Percentiles rank a stretch among this genome's conserved stretches.
Conservation (phyloP, 2,888 invertebrate genomes). For the Schizotus pectinicornis region DNA sequence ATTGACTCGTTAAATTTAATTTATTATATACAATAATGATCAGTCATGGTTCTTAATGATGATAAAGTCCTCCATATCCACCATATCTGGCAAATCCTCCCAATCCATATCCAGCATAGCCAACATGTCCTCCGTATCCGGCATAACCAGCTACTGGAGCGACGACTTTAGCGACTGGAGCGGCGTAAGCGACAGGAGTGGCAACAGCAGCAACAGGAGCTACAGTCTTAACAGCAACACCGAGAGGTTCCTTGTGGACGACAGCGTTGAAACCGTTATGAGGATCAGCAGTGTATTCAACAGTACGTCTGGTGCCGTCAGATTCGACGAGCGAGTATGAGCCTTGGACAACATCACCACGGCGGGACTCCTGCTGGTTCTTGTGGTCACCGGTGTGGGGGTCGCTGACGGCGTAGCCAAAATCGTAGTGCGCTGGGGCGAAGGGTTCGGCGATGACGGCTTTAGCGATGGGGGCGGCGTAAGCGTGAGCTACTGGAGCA, state of each 20-base stretch:
- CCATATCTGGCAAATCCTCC: too few species aligned
- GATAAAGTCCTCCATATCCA: too few species aligned
- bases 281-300: conserved; percentile 63
- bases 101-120: too few species aligned
- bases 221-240: conserved; percentile 44
- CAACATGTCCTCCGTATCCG: conserved; percentile 5
- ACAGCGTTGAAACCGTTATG: conserved; percentile 63
- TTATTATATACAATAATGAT: too few species aligned
- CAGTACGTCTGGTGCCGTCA: conserved; percentile 61
- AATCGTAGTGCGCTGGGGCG: conserved; percentile 58
- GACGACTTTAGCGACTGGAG: conserved; percentile 17
- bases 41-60: too few species aligned
- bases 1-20: too few species aligned
- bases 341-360: conserved; percentile 62
- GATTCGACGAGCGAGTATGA: conserved; percentile 62
- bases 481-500: conserved; percentile 9
- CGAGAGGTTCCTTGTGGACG: conserved; percentile 60
- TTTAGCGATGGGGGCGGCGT: conserved; percentile 34
- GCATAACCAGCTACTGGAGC: conserved; percentile 40
- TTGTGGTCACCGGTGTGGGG: conserved; percentile 61
- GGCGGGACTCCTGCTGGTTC: conserved; percentile 61
- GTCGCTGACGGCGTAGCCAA: conserved; percentile 29
- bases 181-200: conserved; percentile 53
- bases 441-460: conserved; percentile 56
- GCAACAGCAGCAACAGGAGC: conserved; percentile 54